phyloP scores from a whole-genome alignment of 2,113 vertebrate species.

The Corydoras sp. region DNA sequence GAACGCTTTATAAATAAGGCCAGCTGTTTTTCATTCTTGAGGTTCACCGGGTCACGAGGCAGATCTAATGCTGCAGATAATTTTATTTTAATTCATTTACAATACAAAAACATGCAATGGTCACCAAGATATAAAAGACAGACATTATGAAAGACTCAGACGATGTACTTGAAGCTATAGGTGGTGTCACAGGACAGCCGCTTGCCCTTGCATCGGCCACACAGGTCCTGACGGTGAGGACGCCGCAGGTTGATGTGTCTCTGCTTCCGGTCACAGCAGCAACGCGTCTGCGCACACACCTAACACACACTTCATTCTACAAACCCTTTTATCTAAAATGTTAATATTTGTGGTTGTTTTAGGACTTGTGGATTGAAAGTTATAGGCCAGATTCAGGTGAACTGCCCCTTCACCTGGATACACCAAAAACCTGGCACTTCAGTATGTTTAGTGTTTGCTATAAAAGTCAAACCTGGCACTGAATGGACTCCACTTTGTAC shows the following conservation, averaged over 20 bases:
- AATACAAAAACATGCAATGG: constrained; percentile 46
- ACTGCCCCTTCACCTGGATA: too few relatives aligned
- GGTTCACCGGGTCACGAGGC: too few relatives aligned
- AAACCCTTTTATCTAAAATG: neutral
- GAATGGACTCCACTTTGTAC: constrained; percentile 87
- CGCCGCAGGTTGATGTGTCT: constrained; percentile 82
- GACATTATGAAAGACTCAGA: constrained; percentile 56
- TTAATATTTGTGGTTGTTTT: too few relatives aligned
- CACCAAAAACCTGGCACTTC: too few relatives aligned
- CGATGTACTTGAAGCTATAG: constrained; percentile 87
- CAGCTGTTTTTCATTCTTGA: too few relatives aligned
- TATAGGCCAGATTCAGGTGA: too few relatives aligned
- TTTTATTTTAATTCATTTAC: neutral
- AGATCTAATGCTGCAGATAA: too few relatives aligned
- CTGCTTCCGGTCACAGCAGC: constrained; percentile 82
- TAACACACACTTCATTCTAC: constrained; percentile 42
- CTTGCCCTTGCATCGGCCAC: constrained; percentile 86
- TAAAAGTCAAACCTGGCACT: constrained; percentile 75
- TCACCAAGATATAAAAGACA: constrained; percentile 20
- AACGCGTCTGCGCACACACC: constrained; percentile 79
- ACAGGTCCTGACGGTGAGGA: constrained; percentile 88
- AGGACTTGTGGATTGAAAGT: too few relatives aligned
- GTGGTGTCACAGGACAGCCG: constrained; percentile 84
- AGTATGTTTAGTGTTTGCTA: too few relatives aligned
- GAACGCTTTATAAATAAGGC: too few relatives aligned